Percentiles rank a stretch among this genome's conserved stretches.
Evolutionary conservation across 1,140 invertebrate species (phyloP).

Genomic region (Drosophila quadrilineata): DNA sequence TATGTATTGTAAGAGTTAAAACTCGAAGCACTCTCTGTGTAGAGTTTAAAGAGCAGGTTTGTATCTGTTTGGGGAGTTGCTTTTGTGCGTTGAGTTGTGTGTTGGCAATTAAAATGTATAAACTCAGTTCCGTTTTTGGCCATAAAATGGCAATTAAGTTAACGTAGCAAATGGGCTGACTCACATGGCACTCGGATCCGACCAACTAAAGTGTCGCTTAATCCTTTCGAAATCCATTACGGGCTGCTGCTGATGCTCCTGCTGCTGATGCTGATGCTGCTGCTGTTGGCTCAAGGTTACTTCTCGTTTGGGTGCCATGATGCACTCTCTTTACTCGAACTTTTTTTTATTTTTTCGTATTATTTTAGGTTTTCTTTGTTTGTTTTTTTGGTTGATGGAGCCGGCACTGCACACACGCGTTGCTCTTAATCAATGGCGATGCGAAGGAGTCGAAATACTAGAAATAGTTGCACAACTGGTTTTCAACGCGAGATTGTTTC

Average conservation of each 20-base stretch:
- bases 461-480: conserved; percentile 72
- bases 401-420: conserved; percentile 22
- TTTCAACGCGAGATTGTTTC: conserved; percentile 61
- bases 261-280: conserved; percentile 53
- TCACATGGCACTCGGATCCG: conserved; percentile 79
- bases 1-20: neutral
- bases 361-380: too few relatives aligned
- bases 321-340: neutral
- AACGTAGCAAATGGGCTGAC: too few relatives aligned
- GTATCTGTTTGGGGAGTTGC: neutral
- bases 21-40: too few relatives aligned
- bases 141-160: conserved; percentile 16
- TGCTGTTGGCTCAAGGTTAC: conserved; percentile 61
- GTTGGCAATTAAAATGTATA: conserved; percentile 10
- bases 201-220: conserved; percentile 78
- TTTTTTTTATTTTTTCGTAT: neutral
- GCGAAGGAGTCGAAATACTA: conserved; percentile 20
- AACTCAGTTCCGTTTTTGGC: conserved; percentile 42
- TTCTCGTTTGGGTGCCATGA: conserved; percentile 73
- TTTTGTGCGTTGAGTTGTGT: neutral
- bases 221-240: conserved; percentile 75
- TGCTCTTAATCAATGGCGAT: conserved; percentile 34
- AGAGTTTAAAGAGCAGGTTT: neutral
- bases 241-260: conserved; percentile 51
- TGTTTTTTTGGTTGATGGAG: conserved; percentile 10